Evolutionary conservation across 2,113 vertebrate genomes (phyloP).

Genomic region (Lynx canadensis): DNA sequence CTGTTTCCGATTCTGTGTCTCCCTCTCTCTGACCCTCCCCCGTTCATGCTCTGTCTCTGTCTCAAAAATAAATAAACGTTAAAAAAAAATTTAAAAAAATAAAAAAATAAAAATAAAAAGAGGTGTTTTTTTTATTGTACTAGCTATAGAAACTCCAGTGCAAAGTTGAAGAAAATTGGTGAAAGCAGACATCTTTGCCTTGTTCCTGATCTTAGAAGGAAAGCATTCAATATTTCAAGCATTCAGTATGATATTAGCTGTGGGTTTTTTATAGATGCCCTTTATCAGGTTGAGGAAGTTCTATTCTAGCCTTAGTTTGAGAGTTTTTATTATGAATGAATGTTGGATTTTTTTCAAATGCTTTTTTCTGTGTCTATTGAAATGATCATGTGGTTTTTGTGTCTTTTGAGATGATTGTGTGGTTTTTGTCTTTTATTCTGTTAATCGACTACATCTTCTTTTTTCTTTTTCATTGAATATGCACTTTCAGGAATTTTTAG

Average conservation of each 20-base stretch:
- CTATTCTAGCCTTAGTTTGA: slow-evolving; percentile 39
- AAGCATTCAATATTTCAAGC: background rate
- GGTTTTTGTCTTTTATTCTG: slow-evolving; percentile 31
- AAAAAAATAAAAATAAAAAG: no score
- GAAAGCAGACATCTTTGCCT: background rate
- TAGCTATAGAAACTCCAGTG: background rate
- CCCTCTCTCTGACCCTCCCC: no score
- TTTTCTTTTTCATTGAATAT: slow-evolving; percentile 5
- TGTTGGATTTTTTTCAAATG: slow-evolving; percentile 12
- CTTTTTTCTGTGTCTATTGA: slow-evolving; percentile 33
- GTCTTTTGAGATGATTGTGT: background rate
- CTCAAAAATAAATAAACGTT: no score
- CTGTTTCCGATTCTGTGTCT: no score
- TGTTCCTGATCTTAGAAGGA: background rate
- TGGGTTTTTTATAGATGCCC: background rate
- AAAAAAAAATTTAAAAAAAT: no score
- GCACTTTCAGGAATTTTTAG: slow-evolving; percentile 62
- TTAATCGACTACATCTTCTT: background rate
- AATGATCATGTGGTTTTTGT: background rate
- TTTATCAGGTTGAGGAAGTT: slow-evolving; percentile 35
- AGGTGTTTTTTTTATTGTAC: background rate
- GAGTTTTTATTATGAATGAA: slow-evolving; percentile 33
- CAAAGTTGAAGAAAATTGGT: background rate
- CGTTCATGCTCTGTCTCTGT: no score
- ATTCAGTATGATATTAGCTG: background rate